Evolutionary conservation across 2,113 vertebrate genomes (phyloP), one percentile per base, ranked within the genome.

Genomic region (Psittacara wagleri): DNA sequence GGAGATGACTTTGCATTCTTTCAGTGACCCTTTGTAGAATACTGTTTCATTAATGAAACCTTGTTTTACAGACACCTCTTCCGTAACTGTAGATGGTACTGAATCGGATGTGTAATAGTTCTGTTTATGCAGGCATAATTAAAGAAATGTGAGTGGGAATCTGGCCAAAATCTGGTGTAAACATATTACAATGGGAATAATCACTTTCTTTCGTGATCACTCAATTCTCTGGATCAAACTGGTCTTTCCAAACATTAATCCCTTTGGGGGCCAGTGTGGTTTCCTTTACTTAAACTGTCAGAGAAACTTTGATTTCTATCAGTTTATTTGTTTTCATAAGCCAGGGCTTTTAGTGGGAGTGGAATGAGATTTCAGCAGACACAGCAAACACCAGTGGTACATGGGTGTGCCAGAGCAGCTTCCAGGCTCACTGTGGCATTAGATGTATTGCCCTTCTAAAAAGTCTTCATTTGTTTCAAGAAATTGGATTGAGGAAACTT

Each of bases 11-110:
- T 92, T 1, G 82, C 75, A 72, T 96, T 95, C 75, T 88, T 95
- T 61, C 95, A 91, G 76, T 77, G 89, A 98, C 84, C 90, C 90
- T 77, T 84, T 90, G 31, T 89, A 77, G 97, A 95, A 75, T 76
- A 77, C 75, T 62, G 46, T 94, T 96, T 61, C n/a, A 28, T 90
- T 93, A 81, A 86, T 73, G 75, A 95, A 96, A 93, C 61, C 28
- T 68, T 68, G 69, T 68, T 62, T 72, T 70, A 59, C 67, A 83
- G 73, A 28, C 70, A 27, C 88, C 25, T 83, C 54, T 95, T 96
- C 10, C 66, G 86, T 77, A 78, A 93, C 87, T 83, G 46, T 57
- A 95, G 90, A 91, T 78, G 83, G 43, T 89, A 82, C 18, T 23
- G 68, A 86, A 85, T 89, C 19, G 31, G 49, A 72, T 70, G 41